Evolutionary conservation across 2,888 invertebrate genomes (phyloP), one percentile per base, ranked within the genome.

Genomic region (Brassicogethes aeneus): DNA sequence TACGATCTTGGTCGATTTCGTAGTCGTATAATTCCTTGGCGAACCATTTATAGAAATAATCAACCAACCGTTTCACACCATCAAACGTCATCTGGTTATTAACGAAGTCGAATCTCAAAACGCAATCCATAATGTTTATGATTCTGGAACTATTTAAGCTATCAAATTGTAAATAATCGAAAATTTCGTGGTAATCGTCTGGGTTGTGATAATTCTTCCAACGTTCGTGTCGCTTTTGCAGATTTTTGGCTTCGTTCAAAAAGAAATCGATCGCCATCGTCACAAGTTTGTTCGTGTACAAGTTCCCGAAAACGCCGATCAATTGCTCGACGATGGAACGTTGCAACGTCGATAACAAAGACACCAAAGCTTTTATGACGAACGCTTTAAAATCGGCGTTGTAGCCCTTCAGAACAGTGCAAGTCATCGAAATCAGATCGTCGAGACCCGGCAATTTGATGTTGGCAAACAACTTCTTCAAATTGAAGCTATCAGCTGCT

Each of bases 1-100:
- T 33, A 17, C 35, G 35, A 15, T 48, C 45, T 37, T 23, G 17
- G 23, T 37, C 40, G 33, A 42, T 34, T 33, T 46, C 36, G 7
- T 45, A 38, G 7, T 49, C 42, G 14, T 36, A 41, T 10, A 55
- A 40, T 23, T 51, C 34, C 17, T 48, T 44, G 10, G 44, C 17
- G 14, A 57, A 17, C 51, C 53, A 53, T 7, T 43, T 49, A 17
- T 44, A 40, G 13, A 54, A 45, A 42, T 50, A 59, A 13, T 44
- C 44, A 10, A 55, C 41, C 17, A 61, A 39, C 31, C 57, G 52
- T 15, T 40, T 43, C 8, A 58, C 37, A 10, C 43, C 51, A 3
- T 39, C 13, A 13, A 36, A 35, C 1, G 39, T 37, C 15, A 56
- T 39, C 2, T 39, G 31, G 7, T 40, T 42, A 14, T 44, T 51